phyloP scores from a whole-genome alignment of 2,888 invertebrate species.

The Keiferia lycopersicella region DNA sequence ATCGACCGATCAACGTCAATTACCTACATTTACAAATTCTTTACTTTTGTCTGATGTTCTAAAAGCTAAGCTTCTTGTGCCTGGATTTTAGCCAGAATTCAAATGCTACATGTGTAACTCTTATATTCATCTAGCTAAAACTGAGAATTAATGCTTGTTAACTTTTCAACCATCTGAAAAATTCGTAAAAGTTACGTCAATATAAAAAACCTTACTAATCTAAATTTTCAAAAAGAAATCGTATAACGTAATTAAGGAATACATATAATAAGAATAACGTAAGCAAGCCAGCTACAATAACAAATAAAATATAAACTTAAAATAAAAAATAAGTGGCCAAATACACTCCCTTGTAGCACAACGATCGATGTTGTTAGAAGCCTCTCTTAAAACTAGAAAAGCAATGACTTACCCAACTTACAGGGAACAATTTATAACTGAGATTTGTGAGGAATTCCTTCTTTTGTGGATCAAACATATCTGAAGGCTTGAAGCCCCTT shows the following conservation, averaged over 20 bases:
- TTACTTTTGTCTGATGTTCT: constrained; percentile 21
- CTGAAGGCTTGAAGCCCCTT: constrained; percentile 92
- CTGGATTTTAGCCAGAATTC: constrained; percentile 39
- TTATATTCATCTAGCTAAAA: constrained; percentile 22
- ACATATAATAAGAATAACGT: background rate
- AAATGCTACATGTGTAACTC: constrained; percentile 17
- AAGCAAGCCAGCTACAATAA: background rate
- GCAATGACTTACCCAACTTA: constrained; percentile 87
- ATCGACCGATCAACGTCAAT: background rate
- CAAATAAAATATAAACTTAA: background rate
- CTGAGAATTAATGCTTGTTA: background rate
- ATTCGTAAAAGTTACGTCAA: no score
- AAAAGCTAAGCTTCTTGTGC: constrained; percentile 27
- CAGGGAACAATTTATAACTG: constrained; percentile 90
- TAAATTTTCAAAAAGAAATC: background rate
- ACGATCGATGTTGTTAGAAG: constrained; percentile 57
- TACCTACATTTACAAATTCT: constrained; percentile 17
- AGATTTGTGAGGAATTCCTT: constrained; percentile 89
- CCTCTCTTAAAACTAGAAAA: constrained; percentile 46
- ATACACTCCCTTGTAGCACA: constrained; percentile 53
- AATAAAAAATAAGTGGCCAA: constrained; percentile 36
- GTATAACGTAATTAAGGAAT: background rate
- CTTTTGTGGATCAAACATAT: constrained; percentile 90
- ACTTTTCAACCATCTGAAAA: background rate
- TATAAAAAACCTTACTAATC: no score